These are phyloP conservation scores for Apis laboriosa DNA, from an alignment of 1,140 invertebrate species.

Conservation along the genomic window DNA sequence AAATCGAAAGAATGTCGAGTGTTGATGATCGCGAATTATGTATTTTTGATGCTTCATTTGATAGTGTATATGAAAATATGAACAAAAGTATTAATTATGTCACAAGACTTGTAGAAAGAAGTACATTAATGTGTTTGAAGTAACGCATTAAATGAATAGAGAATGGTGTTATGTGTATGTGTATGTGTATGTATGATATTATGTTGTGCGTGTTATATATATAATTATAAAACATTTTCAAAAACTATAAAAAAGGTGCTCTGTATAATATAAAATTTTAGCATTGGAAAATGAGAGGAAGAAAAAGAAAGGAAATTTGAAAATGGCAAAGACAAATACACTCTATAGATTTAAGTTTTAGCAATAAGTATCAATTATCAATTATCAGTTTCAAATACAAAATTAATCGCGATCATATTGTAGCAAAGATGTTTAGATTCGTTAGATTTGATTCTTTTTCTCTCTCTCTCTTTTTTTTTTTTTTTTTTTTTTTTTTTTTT, in stretches of 20 bases:
- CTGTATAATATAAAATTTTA: not conserved
- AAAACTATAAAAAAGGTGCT: not conserved
- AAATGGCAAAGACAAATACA: not conserved
- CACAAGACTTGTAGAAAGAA: constrained; percentile 19
- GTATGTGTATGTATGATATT: not conserved
- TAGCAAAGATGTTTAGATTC: constrained; percentile 66
- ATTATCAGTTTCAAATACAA: not conserved
- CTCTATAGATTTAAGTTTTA: constrained; percentile 54
- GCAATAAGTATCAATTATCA: constrained; percentile 32
- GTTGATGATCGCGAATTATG: constrained; percentile 6
- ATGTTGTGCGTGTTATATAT: not conserved
- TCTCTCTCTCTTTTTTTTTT: constrained; percentile 63
- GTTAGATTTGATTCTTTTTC: constrained; percentile 75
- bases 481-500: too few species aligned
- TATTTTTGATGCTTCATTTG: constrained; percentile 28
- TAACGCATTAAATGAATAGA: not conserved
- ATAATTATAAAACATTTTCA: constrained; percentile 2
- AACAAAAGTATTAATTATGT: constrained; percentile 41
- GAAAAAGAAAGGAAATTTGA: not conserved
- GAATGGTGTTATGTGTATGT: not conserved
- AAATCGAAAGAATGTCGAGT: not conserved
- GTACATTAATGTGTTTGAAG: not conserved
- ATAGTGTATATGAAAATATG: not conserved
- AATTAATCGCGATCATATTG: constrained; percentile 59
- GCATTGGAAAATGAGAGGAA: not conserved